Evolutionary conservation across 2,888 invertebrate genomes (phyloP), one percentile per base, ranked within the genome.

Genomic region (Plagodis dolabraria): DNA sequence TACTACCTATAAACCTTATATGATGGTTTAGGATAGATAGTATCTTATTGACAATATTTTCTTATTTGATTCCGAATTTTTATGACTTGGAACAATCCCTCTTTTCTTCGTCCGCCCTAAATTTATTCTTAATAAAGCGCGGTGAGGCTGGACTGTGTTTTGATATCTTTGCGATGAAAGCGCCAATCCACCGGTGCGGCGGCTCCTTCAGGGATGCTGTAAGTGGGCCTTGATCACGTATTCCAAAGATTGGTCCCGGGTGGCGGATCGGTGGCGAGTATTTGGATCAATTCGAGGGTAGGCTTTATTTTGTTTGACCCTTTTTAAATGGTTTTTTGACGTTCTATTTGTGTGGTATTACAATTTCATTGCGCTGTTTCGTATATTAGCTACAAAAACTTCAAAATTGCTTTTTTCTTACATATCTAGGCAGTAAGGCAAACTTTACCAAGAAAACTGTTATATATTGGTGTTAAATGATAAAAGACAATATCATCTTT

Each of bases 41-140:
- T n/a, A 22, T 22, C 22, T 22, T 22, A 22, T 22, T 22, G 22
- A 22, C 22, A 22, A 22, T 22, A 22, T 22, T 22, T 22, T 22
- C 22, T 22, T 2, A 22, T 22, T 22, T 22, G 22, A 22, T 2
- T 11, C 72, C 57, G 0, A 6, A 2, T 56, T 50, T 72, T 68
- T 8, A 2, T 68, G 9, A 46, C 76, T 77, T 62, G 60, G 2
- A 10, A 76, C 73, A 51, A 34, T 7, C 47, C 36, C 60, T 63
- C 48, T 50, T 54, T 72, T 77, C 81, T 71, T 66, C 79, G 77
- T 72, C 80, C 80, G 80, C 85, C 86, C 87, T 85, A 91, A 92
- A 92, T 92, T 90, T 92, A 92, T 92, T 91, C 92, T 90, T 92
- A 92, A 92, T 92, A 92, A 92, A 92, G 90, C 89, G 86, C 78